Base-by-base conservation (phyloP, 2,797 vertebrate species). In the Rhinophrynus dorsalis region DNA sequence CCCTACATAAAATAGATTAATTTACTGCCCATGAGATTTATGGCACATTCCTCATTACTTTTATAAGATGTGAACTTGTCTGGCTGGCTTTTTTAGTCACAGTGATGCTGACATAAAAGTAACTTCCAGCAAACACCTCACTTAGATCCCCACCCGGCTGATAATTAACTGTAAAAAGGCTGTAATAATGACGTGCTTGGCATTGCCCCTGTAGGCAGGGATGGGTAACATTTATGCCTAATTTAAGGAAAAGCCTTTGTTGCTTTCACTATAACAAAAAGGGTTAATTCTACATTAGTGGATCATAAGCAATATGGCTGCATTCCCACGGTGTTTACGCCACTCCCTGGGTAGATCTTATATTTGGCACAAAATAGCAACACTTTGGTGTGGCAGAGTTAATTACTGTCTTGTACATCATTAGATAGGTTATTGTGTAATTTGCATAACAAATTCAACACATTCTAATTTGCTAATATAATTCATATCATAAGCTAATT, bases 181-280 rank as follows among this genome's bases (percentile, higher is more conserved):
- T 62, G 48, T 55, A 37, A 29, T 62, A 52, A 70, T 70, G 58
- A 68, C 56, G 33, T 24, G 23, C 27, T 51, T 68, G 60, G 50
- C 50, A 55, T 62, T 45, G 67, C 67, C 58, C 67, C 67, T 70
- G 56, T 68, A 62, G 67, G 67, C 67, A 70, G 67, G 67, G 67
- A 55, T 70, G 67, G 56, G 61, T 47, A 33, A 20, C 20, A 8
- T n/a, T 48, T 21, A 56, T 30, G 67, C 48, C 45, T 61, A 69
- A 50, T 54, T 42, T 61, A 26, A 54, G 48, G 56, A 35, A 33
- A 24, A 52, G 33, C 44, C 21, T 23, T 40, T 21, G 6, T 32
- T 29, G n/a, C 42, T 40, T 62, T 33, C 50, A 9, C 35, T 37
- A 35, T 48, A 29, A 55, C 7, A 17, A 33, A 47, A 62, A 2